A percentile compares a stretch with the other conserved stretches of the same genome.
Conservation (phyloP, 2,113 vertebrate species). For the Bujurquina vittata region DNA sequence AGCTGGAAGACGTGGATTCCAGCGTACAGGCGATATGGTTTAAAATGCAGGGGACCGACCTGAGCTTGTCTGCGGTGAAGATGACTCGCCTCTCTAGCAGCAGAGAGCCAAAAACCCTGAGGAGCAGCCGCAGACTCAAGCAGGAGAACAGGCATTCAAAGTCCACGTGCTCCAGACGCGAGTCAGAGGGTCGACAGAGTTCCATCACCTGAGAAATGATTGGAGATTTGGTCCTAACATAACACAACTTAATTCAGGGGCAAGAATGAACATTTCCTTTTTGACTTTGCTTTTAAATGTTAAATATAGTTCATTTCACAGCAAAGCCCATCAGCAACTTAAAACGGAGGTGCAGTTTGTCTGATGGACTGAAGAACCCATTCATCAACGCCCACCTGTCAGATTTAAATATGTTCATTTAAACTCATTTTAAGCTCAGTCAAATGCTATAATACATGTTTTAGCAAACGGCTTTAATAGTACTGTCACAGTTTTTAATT, state of each 20-base stretch:
- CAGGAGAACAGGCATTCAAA: conserved; percentile 91
- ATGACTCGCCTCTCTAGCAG: conserved; percentile 95
- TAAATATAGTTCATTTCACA: neutral
- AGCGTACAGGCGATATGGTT: neutral
- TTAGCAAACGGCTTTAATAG: too few relatives aligned
- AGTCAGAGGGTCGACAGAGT: conserved; percentile 90
- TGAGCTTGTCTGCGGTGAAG: conserved; percentile 95
- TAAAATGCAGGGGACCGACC: conserved; percentile 47
- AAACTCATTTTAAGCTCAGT: neutral
- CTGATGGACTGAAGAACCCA: neutral
- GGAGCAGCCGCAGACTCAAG: conserved; percentile 89
- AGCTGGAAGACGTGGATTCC: neutral
- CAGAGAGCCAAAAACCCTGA: conserved; percentile 91
- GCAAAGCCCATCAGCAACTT: too few relatives aligned
- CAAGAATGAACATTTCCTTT: neutral
- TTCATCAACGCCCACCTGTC: neutral
- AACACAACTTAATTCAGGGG: neutral
- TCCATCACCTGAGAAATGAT: conserved; percentile 86
- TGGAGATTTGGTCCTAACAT: neutral
- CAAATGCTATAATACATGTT: too few relatives aligned
- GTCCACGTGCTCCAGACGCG: conserved; percentile 92
- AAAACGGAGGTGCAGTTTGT: too few relatives aligned
- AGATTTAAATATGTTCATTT: neutral
- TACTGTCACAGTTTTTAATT: too few relatives aligned
- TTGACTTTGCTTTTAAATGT: neutral